A percentile compares a stretch with the other conserved stretches of the same genome.
These are phyloP conservation scores for Lepidocyrtoides sp. DNA, from an alignment of 2,888 invertebrate genomes.

Conservation along the genomic window DNA sequence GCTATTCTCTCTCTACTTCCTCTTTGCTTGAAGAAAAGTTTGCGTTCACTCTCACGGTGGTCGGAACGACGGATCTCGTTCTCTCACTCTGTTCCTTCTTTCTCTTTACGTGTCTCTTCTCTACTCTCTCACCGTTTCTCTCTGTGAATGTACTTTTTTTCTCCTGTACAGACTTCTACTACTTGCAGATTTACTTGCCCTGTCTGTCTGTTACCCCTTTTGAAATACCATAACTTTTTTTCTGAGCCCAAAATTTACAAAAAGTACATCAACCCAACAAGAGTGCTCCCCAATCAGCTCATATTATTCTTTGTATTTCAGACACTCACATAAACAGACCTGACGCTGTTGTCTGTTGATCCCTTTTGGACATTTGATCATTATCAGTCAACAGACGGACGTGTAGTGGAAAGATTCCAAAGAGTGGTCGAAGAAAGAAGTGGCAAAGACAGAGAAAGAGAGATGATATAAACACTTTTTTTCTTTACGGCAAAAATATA, in stretches of 20 bases:
- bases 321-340: background rate
- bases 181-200: background rate
- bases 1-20: background rate
- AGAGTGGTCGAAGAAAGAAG: background rate
- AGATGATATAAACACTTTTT: slow-evolving; percentile 26
- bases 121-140: slow-evolving; percentile 21
- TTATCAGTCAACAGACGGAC: slow-evolving; percentile 35
- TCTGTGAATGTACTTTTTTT: slow-evolving; percentile 5
- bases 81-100: slow-evolving; percentile 3
- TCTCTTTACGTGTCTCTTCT: slow-evolving; percentile 8
- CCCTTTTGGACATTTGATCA: slow-evolving; percentile 47
- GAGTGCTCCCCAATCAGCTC: no score
- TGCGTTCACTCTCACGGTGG: slow-evolving; percentile 46
- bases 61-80: slow-evolving; percentile 12
- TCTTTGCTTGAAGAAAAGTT: slow-evolving; percentile 33
- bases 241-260: slow-evolving; percentile 15
- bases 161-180: background rate
- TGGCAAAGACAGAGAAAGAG: background rate
- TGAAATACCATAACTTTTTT: background rate
- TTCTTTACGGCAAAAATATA: background rate
- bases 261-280: slow-evolving; percentile 17
- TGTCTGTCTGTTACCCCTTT: background rate
- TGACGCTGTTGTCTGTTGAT: slow-evolving; percentile 49
- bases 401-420: slow-evolving; percentile 41
- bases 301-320: background rate